Evolutionary conservation across 2,888 invertebrate genomes (phyloP), one percentile per base, ranked within the genome.

Genomic region (Papilio gigon): DNA sequence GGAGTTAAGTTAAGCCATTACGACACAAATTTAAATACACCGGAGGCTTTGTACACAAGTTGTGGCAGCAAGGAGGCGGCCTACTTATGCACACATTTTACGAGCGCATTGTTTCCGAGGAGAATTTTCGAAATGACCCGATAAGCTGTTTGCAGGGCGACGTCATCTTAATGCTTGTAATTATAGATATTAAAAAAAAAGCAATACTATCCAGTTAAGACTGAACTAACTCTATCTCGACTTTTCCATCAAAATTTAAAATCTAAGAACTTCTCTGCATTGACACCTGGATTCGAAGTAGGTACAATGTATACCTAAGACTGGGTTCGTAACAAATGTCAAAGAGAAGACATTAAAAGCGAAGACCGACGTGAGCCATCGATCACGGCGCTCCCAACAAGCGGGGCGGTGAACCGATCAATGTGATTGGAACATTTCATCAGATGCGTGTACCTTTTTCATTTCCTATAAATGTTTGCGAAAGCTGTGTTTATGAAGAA

Each of bases 91-190:
- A 61, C 56, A 63, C 71, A 71, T 72, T 80, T 80, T 78, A 83
- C 78, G 79, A 76, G 62, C 76, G 73, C 74, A 68, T 80, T 83
- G 84, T 84, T 80, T 70, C 74, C 68, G 72, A 67, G 76, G 72
- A 73, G 78, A 77, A 78, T 79, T 80, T 82, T 84, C 77, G 73
- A 72, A 76, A 79, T 78, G 73, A 70, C 64, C 68, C 77, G 81
- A 82, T 80, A 80, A 76, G 73, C 70, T 68, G 72, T 70, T 70
- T 64, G 70, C 20, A 67, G 71, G 67, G 35, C 33, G 9, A 35
- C 66, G 22, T 25, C 61, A 33, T 61, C 27, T 60, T 56, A 17
- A 56, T 53, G 9, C 53, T 53, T n/a, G 8, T 30, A 5, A 30
- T 30, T 27, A 8, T 3, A 27, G n/a, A 53, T 27, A 53, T 12